Conservation (phyloP, 2,888 invertebrate species). For the Nebria brevicollis region DNA sequence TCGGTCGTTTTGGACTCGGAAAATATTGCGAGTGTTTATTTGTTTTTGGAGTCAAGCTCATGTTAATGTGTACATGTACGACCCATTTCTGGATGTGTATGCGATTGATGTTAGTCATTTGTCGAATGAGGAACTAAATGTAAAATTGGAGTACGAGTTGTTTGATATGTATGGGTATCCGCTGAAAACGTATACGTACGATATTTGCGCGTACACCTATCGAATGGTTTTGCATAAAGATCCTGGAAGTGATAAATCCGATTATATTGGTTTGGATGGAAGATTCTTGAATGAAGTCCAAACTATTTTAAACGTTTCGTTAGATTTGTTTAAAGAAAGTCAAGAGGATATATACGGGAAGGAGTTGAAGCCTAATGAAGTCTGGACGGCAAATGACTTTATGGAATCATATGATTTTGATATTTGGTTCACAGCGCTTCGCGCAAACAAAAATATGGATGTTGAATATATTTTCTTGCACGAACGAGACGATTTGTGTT, state of each 20-base stretch:
- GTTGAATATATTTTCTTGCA: conserved; percentile 31
- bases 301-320: conserved; percentile 34
- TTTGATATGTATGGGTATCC: conserved; percentile 31
- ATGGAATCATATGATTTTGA: conserved; percentile 36
- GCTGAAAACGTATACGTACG: conserved; percentile 23
- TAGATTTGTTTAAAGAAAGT: conserved; percentile 26
- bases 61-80: conserved; percentile 28
- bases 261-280: conserved; percentile 35
- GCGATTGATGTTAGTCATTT: conserved; percentile 26
- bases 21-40: conserved; percentile 36
- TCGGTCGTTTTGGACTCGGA: conserved; percentile 24
- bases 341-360: not conserved
- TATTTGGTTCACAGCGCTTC: conserved; percentile 33
- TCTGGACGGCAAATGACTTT: not conserved
- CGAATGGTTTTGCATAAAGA: conserved; percentile 6
- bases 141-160: conserved; percentile 32
- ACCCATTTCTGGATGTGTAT: conserved; percentile 25
- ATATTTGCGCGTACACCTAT: conserved; percentile 17
- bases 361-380: not conserved
- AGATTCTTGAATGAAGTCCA: conserved; percentile 31
- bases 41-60: conserved; percentile 7
- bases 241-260: not conserved
- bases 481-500: conserved; percentile 67
- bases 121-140: conserved; percentile 14
- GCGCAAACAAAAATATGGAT: conserved; percentile 14